Conservation (phyloP, 2,797 vertebrate species). For the Agapornis canus region DNA sequence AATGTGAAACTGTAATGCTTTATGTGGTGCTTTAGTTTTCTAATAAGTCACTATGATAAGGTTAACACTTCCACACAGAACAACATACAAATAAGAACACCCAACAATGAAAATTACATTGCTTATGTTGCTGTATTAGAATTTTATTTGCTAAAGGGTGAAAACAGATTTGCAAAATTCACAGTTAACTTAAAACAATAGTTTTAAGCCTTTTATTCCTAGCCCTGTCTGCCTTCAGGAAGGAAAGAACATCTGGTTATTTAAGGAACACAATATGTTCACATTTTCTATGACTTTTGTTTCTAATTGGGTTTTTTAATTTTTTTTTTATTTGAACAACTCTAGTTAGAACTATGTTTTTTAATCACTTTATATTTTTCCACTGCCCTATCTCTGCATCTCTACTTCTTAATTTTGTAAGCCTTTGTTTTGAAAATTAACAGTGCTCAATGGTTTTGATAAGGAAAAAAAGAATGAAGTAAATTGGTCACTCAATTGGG, state of each 20-base stretch:
- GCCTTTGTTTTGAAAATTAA: constrained; percentile 70
- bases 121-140: constrained; percentile 83
- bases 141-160: constrained; percentile 85
- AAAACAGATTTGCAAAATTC: constrained; percentile 84
- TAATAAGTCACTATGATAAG: constrained; percentile 79
- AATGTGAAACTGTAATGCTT: constrained; percentile 66
- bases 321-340: constrained; percentile 81
- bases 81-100: constrained; percentile 68
- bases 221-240: constrained; percentile 86
- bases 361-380: constrained; percentile 81
- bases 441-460: constrained; percentile 44
- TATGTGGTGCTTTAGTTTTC: constrained; percentile 62
- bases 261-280: constrained; percentile 88
- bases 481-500: background rate
- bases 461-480: constrained; percentile 25
- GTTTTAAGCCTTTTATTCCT: constrained; percentile 84
- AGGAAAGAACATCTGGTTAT: constrained; percentile 88
- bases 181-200: constrained; percentile 86
- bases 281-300: constrained; percentile 89
- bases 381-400: constrained; percentile 58
- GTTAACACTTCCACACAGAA: constrained; percentile 71
- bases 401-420: constrained; percentile 59
- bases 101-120: constrained; percentile 79
- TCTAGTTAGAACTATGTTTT: constrained; percentile 79
- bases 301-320: constrained; percentile 86